phyloP scores from a whole-genome alignment of 2,888 invertebrate genomes.

The Melanostoma mellinum region DNA sequence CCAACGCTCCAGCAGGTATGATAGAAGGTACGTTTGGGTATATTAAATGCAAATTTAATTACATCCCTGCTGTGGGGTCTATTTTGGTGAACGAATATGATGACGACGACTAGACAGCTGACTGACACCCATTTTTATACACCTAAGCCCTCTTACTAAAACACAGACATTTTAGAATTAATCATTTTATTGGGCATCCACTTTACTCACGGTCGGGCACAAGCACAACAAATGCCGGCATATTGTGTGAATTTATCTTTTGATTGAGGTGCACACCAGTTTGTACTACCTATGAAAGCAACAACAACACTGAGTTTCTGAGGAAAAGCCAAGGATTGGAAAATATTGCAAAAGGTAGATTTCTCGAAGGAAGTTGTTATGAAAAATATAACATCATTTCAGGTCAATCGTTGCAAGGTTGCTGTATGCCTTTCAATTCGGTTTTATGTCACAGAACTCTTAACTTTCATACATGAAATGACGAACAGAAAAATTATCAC shows the following conservation, averaged over 20 bases:
- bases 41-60: constrained; percentile 69
- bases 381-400: too few relatives aligned
- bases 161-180: constrained; percentile 19
- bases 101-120: constrained; percentile 9
- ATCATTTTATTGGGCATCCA: constrained; percentile 64
- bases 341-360: too few relatives aligned
- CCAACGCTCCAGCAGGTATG: constrained; percentile 20
- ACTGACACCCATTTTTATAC: constrained; percentile 15
- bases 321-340: constrained; percentile 6
- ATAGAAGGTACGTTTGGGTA: background rate
- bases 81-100: constrained; percentile 6
- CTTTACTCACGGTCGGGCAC: background rate
- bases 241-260: constrained; percentile 44
- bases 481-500: too few relatives aligned
- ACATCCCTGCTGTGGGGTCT: constrained; percentile 20
- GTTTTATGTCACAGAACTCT: too few relatives aligned
- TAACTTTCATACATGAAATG: too few relatives aligned
- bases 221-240: constrained; percentile 46
- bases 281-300: constrained; percentile 22
- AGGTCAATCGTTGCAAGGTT: too few relatives aligned
- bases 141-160: constrained; percentile 13
- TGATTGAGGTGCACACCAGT: constrained; percentile 31
- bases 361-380: too few relatives aligned
- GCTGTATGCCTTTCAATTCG: too few relatives aligned
- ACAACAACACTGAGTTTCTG: constrained; percentile 33